A percentile compares a stretch with the other conserved stretches of the same genome.
Evolutionary conservation across 2,888 invertebrate species (phyloP).

Genomic region (Drosophila recens): DNA sequence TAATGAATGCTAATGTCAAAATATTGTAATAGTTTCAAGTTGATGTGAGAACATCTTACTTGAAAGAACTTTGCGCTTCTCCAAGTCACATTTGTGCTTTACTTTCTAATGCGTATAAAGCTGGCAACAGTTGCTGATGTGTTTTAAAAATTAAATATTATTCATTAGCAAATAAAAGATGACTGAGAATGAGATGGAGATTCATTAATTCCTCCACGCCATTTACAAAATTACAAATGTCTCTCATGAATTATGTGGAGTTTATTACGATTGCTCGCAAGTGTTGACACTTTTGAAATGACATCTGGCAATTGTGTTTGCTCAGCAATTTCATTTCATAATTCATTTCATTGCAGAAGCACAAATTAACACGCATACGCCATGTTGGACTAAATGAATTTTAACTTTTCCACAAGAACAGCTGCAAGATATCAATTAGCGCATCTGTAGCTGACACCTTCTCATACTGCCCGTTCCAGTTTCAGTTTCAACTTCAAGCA

Average conservation of each 20-base stretch:
- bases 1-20: constrained; percentile 38
- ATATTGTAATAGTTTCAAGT: constrained; percentile 13
- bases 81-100: background rate
- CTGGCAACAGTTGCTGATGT: constrained; percentile 30
- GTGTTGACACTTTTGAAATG: constrained; percentile 48
- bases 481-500: background rate
- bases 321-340: constrained; percentile 42
- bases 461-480: background rate
- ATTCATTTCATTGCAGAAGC: constrained; percentile 47
- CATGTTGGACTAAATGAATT: constrained; percentile 41
- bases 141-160: constrained; percentile 10
- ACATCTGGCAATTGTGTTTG: constrained; percentile 31
- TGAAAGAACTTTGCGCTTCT: background rate
- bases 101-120: background rate
- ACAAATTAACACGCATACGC: constrained; percentile 50
- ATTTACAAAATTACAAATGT: constrained; percentile 12
- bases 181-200: background rate
- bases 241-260: constrained; percentile 15
- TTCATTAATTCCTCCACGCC: background rate
- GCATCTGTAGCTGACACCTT: constrained; percentile 48
- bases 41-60: constrained; percentile 10
- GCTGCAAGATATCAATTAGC: constrained; percentile 62
- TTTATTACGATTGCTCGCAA: constrained; percentile 19
- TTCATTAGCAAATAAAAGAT: constrained; percentile 27
- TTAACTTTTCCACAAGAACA: constrained; percentile 18